Base-by-base conservation (phyloP, 2,888 invertebrate species). In the Mellilla xanthometata region DNA sequence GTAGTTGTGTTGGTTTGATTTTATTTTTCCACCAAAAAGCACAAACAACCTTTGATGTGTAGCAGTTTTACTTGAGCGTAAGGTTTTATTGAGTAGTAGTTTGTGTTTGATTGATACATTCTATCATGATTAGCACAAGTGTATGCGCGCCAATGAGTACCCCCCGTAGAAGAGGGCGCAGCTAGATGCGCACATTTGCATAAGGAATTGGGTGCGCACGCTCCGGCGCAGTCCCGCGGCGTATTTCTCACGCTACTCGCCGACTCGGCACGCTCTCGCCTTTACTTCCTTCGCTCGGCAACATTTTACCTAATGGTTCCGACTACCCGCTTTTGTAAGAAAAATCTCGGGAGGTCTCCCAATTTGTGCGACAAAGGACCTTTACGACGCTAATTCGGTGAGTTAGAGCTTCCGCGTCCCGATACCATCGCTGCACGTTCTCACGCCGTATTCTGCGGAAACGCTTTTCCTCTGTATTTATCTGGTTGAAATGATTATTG, bases 121-220 rank as follows among this genome's bases (percentile, higher is more conserved):
- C n/a, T n/a, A n/a, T 19, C 1, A 19, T 5, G 15, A 19, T 19
- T 0, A 19, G 2, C 1, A 19, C 3, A 1, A 3, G 6, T 19
- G 4, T 5, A 19, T 5, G 6, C 3, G 6, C 7, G 10, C 12
- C 2, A 28, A 10, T 6, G 10, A 44, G 55, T 50, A 49, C 39
- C 45, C 53, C 49, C 47, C 54, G 63, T 62, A 60, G 69, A 58
- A 62, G 64, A 58, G 61, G 68, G 66, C 68, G 65, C 67, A 68
- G 77, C 73, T 70, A 76, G 72, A 67, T 68, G 60, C 58, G 66
- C 59, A 54, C 72, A 88, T 88, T 88, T 81, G 85, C 87, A 88
- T 88, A 80, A 76, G 68, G 72, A 86, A 84, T 87, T 86, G 88
- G 88, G 79, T 72, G 76, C 77, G 81, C 88, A 88, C 88, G 88